Evolutionary conservation across 2,797 vertebrate genomes (phyloP), one percentile per base, ranked within the genome.

Genomic region (Threskiornis aethiopicus): DNA sequence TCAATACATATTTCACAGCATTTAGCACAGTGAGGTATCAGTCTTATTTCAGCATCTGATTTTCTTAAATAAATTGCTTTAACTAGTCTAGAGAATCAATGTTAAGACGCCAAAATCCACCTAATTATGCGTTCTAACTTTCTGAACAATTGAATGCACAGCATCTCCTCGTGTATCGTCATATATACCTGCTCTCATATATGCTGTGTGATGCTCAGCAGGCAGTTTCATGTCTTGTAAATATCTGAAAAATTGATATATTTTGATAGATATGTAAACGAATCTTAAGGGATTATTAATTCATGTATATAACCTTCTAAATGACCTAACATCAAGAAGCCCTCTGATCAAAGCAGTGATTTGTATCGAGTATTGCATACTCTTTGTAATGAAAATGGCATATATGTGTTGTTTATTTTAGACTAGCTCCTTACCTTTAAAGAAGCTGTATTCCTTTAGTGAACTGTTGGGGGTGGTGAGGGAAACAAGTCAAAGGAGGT

Each of bases 401-500:
- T 13, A 4, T 10, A 29, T n/a, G 39, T 73, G 24, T 41, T 86
- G 39, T 85, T 72, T 83, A 22, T 58, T 76, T 84, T 51, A 66
- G 75, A 24, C 22, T 69, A 78, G 8, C 24, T 78, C 57, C 52
- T 84, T 51, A 51, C 33, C 4, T 78, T 95, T 62, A 52, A 87
- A 67, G n/a, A 71, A 78, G 41, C 20, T 69, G 6, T 44, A 2
- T 54, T 82, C 20, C 46, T 87, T 66, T 29, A 55, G 52, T 54
- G 67, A 85, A 37, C 55, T 75, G 0, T 11, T 64, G 49, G 10
- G 46, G 16, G 9, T 84, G 55, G 44, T 37, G 42, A 83, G 39
- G 46, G 51, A 94, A 95, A 93, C 55, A 90, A 93, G 26, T 52
- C 20, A 9, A 96, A 94, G 75, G 80, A 95, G 61, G 75, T 69